Evolutionary conservation across 2,797 vertebrate species (phyloP).

Genomic region (Halcyon leucocephala): DNA sequence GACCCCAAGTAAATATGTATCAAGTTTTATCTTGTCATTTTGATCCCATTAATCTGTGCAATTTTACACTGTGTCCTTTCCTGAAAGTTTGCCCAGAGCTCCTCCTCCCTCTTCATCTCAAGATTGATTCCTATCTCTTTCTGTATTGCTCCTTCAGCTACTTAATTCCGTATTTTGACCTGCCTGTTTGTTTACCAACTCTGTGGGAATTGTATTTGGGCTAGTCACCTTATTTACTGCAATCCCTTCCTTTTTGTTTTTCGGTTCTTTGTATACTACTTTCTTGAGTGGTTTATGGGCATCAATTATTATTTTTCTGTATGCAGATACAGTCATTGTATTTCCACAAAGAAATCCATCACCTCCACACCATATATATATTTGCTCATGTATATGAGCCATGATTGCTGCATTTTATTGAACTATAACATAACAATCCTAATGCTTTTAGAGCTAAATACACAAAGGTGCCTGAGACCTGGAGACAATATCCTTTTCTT

Average conservation of each 20-base stretch:
- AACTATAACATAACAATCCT: background rate
- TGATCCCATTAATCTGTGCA: slow-evolving; percentile 25
- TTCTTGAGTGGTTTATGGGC: background rate
- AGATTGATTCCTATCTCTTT: slow-evolving; percentile 36
- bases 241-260: slow-evolving; percentile 39
- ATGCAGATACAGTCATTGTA: background rate
- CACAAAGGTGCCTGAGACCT: background rate
- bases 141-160: slow-evolving; percentile 2
- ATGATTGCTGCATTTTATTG: background rate
- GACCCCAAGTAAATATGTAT: slow-evolving; percentile 12
- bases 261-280: background rate
- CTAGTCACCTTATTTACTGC: background rate
- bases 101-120: background rate
- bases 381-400: background rate
- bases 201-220: background rate
- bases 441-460: background rate
- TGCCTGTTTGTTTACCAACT: slow-evolving; percentile 42
- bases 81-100: slow-evolving; percentile 10
- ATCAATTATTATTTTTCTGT: slow-evolving; percentile 44
- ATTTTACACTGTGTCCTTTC: slow-evolving; percentile 26
- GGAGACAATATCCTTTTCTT: background rate
- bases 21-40: slow-evolving; percentile 41
- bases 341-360: background rate
- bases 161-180: slow-evolving; percentile 29
- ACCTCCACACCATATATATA: background rate